Evolutionary conservation across 2,888 invertebrate species (phyloP).

Genomic region (Lepetodrilus schrolli): DNA sequence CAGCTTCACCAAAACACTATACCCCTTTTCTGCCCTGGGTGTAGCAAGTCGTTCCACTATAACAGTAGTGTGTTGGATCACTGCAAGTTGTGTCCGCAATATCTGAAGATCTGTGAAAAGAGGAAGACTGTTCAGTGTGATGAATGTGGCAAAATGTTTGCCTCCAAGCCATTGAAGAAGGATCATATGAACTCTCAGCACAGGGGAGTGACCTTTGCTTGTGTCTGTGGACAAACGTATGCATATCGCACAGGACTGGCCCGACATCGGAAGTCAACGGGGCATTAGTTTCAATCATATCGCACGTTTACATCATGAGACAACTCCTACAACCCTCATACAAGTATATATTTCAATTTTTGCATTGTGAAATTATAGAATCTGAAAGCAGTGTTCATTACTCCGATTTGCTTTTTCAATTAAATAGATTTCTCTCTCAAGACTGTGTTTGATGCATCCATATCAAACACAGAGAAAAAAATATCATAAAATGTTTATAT

Average conservation of each 20-base stretch:
- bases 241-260: slow-evolving; percentile 1
- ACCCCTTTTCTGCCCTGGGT: neutral
- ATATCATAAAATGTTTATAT: no score
- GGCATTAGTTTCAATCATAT: slow-evolving; percentile 2
- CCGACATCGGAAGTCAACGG: neutral
- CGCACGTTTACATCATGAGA: no score
- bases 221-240: slow-evolving; percentile 4
- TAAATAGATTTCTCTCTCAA: no score
- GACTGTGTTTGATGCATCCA: no score
- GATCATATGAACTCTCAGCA: slow-evolving; percentile 6
- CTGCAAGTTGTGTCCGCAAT: neutral
- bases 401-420: no score
- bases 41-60: neutral
- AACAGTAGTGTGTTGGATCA: neutral
- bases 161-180: neutral
- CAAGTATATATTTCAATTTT: no score
- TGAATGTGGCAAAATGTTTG: slow-evolving; percentile 1
- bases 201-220: neutral
- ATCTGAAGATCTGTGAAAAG: neutral
- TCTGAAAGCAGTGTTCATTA: no score
- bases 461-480: no score
- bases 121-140: slow-evolving; percentile 17
- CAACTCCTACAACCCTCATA: no score
- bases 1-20: neutral
- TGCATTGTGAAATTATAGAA: no score